These are phyloP conservation scores for Apteryx mantelli DNA, from an alignment of 2,113 vertebrate species.

Conservation along the genomic window DNA sequence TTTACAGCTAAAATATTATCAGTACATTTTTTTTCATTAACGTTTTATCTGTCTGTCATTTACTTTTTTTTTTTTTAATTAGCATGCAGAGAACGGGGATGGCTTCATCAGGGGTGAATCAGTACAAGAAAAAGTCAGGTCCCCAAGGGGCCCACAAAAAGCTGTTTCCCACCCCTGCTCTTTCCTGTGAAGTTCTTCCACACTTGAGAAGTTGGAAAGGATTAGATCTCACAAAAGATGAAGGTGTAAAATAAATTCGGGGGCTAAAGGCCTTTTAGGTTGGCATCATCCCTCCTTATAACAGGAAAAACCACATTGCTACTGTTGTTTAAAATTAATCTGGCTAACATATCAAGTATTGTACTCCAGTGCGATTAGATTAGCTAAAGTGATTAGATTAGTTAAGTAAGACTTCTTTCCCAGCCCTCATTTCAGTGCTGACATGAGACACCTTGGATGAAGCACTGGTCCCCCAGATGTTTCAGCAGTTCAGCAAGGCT, in stretches of 20 bases:
- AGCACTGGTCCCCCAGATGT: background rate
- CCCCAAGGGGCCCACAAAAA: background rate
- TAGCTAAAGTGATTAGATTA: background rate
- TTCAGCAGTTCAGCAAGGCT: background rate
- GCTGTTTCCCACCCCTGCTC: background rate
- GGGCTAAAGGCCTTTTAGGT: background rate
- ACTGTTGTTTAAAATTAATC: background rate
- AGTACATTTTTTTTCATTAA: background rate
- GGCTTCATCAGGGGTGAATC: constrained; percentile 4
- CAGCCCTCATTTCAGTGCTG: background rate
- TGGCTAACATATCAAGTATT: background rate
- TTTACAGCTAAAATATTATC: background rate
- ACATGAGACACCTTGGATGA: background rate
- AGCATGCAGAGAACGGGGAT: background rate
- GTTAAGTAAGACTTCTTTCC: background rate
- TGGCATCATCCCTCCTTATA: background rate
- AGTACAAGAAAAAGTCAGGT: background rate
- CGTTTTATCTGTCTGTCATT: background rate
- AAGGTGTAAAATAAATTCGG: background rate
- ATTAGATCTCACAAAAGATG: background rate
- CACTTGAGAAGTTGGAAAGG: background rate
- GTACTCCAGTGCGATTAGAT: background rate
- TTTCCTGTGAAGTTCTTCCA: background rate
- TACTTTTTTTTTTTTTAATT: background rate
- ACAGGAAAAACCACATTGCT: background rate